These are phyloP conservation scores for Hirundo rustica DNA, from an alignment of 2,797 vertebrate species.

Conservation along the genomic window DNA sequence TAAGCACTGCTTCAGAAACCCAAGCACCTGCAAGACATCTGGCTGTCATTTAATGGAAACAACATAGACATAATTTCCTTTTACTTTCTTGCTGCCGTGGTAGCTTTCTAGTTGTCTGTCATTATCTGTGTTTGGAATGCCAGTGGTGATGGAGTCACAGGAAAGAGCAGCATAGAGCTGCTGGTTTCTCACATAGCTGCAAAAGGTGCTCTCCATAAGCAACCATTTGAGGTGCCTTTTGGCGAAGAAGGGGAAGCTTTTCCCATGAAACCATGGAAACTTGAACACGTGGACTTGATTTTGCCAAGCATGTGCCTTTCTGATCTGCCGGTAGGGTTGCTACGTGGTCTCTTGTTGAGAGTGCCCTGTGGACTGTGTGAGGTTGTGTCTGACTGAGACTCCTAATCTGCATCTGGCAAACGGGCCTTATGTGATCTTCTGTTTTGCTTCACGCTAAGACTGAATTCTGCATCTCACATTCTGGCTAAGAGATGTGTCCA, in stretches of 20 bases:
- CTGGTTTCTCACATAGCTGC: background rate
- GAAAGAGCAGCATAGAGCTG: background rate
- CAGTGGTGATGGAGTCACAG: background rate
- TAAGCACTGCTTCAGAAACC: background rate
- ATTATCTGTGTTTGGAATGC: background rate
- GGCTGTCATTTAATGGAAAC: background rate
- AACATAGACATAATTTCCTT: background rate
- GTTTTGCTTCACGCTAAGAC: background rate
- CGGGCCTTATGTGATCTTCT: background rate
- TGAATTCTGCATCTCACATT: background rate
- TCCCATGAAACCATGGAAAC: background rate
- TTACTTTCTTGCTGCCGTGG: background rate
- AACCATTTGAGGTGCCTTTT: background rate
- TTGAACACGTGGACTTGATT: accelerated
- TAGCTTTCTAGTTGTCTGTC: background rate
- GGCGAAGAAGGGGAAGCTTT: background rate
- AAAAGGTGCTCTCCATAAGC: background rate
- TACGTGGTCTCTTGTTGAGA: accelerated
- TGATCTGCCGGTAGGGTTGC: background rate
- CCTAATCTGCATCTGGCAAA: background rate
- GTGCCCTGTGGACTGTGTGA: background rate
- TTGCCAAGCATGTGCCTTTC: background rate
- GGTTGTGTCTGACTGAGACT: background rate
- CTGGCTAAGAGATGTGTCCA: background rate
- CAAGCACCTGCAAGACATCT: background rate